Evolutionary conservation across 2,113 vertebrate species (phyloP).

Genomic region (Fregata magnificens): DNA sequence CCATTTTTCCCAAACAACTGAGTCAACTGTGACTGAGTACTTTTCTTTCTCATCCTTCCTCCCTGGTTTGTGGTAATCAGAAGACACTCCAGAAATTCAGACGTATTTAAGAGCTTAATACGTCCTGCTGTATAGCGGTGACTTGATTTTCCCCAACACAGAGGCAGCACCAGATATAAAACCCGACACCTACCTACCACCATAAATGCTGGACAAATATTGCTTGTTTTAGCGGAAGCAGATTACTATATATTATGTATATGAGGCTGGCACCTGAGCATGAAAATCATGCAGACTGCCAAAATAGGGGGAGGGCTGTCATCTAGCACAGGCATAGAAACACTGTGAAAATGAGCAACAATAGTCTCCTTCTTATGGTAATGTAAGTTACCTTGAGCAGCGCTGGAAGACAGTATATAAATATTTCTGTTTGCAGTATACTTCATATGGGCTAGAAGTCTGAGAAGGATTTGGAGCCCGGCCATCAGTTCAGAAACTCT

Average conservation of each 20-base stretch:
- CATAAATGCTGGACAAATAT: neutral
- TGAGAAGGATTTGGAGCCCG: neutral
- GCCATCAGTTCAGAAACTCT: neutral
- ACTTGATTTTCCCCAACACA: neutral
- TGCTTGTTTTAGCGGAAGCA: neutral
- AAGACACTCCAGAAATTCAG: neutral
- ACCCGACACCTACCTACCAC: neutral
- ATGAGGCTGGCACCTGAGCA: neutral
- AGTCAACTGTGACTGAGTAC: neutral
- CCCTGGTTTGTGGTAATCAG: neutral
- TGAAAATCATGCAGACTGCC: neutral
- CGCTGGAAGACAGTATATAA: neutral
- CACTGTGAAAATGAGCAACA: neutral
- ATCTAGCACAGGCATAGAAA: neutral
- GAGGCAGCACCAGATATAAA: neutral
- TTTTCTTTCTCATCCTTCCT: neutral
- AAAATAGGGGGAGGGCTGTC: neutral
- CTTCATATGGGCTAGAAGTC: neutral
- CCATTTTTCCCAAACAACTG: neutral
- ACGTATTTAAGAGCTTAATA: neutral
- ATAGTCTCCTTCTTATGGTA: neutral
- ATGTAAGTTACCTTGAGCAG: neutral
- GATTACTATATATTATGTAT: neutral
- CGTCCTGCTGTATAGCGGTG: neutral
- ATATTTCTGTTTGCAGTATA: neutral